Conservation (phyloP, 2,113 vertebrate genomes). For the Thermophis baileyi region DNA sequence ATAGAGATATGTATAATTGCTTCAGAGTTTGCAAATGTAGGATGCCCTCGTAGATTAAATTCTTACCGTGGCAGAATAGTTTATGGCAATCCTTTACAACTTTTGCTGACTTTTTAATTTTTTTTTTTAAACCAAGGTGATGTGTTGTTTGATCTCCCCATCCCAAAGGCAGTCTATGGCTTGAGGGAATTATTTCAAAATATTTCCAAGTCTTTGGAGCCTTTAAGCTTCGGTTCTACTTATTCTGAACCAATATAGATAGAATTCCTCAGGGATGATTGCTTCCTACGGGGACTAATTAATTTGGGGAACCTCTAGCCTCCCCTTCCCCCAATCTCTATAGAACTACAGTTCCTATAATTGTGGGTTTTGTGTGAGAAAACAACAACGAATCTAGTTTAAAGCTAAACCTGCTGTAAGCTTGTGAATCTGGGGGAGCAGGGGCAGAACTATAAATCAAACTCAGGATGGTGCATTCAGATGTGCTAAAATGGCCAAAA, state of each 20-base stretch:
- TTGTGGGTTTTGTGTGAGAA: background rate
- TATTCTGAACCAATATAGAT: background rate
- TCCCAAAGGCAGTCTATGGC: background rate
- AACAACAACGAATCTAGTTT: background rate
- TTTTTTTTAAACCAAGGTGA: background rate
- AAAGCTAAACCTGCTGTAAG: background rate
- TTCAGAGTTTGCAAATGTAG: background rate
- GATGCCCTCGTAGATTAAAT: background rate
- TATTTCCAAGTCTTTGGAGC: background rate
- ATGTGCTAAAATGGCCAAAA: background rate
- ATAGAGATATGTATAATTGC: background rate
- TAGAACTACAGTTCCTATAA: background rate
- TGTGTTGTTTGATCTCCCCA: background rate
- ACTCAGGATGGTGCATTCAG: background rate
- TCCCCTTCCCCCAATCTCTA: background rate
- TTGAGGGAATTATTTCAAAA: background rate
- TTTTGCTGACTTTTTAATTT: background rate
- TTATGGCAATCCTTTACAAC: background rate
- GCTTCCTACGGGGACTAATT: slow-evolving; percentile 1
- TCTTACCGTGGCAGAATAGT: background rate
- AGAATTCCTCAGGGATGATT: slow-evolving; percentile 25
- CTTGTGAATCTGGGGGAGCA: background rate
- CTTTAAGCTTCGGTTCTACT: slow-evolving; percentile 20
- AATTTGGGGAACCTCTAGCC: background rate
- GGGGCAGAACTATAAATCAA: background rate